Conservation (phyloP, 1,140 invertebrate species). For the Zaprionus lachaisei region DNA sequence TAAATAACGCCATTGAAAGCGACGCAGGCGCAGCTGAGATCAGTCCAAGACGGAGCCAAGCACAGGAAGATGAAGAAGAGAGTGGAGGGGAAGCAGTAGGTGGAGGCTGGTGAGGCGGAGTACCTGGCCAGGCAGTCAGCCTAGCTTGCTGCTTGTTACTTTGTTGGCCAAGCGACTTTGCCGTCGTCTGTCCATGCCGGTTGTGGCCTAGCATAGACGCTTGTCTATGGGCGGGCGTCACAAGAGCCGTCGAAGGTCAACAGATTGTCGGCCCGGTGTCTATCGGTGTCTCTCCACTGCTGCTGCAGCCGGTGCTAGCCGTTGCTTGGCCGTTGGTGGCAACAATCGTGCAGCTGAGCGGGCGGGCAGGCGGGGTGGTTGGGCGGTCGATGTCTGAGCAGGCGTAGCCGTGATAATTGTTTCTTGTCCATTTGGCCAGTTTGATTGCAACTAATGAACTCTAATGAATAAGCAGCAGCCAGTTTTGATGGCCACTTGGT, state of each 20-base stretch:
- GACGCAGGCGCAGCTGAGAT: slow-evolving; percentile 67
- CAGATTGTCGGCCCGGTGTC: slow-evolving; percentile 71
- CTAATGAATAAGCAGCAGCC: slow-evolving; percentile 69
- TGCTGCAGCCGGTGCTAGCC: slow-evolving; percentile 9
- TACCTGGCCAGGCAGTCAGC: slow-evolving; percentile 28
- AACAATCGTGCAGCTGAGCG: slow-evolving; percentile 37
- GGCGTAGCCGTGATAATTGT: slow-evolving; percentile 79
- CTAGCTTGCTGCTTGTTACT: slow-evolving; percentile 40
- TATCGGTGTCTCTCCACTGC: slow-evolving; percentile 49
- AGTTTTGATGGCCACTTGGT: slow-evolving; percentile 17
- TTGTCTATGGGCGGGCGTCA: slow-evolving; percentile 75
- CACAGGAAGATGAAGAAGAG: slow-evolving; percentile 22
- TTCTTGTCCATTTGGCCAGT: slow-evolving; percentile 77
- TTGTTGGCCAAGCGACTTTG: slow-evolving; percentile 44
- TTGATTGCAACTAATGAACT: slow-evolving; percentile 81
- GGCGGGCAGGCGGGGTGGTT: slow-evolving; percentile 13
- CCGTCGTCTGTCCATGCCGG: neutral
- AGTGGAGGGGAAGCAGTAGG: slow-evolving; percentile 1
- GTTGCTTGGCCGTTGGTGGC: slow-evolving; percentile 6
- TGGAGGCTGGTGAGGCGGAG: slow-evolving; percentile 8
- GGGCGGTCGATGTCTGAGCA: neutral
- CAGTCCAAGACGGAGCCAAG: slow-evolving; percentile 50
- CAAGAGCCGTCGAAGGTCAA: slow-evolving; percentile 78
- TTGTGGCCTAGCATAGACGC: slow-evolving; percentile 19
- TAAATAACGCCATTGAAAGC: slow-evolving; percentile 84